Conservation (phyloP, 2,113 vertebrate species). For the Brachypteracias leptosomus region DNA sequence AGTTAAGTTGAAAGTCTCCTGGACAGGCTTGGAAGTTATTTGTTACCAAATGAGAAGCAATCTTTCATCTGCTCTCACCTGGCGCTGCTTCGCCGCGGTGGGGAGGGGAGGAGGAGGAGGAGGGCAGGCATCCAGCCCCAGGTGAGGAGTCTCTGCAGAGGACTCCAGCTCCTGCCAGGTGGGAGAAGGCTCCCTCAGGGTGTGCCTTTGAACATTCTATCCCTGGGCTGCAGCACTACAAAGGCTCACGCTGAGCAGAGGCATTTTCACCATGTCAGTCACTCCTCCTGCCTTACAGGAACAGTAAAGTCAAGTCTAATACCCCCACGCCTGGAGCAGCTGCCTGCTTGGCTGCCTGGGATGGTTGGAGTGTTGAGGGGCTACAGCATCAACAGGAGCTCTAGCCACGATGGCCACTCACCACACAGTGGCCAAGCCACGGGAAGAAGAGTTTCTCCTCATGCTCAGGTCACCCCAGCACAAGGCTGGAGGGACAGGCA, state of each 20-base stretch:
- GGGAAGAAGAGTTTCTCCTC: background rate
- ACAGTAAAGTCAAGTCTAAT: background rate
- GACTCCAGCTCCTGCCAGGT: background rate
- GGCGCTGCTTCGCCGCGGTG: rapidly evolving
- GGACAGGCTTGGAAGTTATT: background rate
- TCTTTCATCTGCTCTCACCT: slow-evolving; percentile 7
- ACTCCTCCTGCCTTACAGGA: background rate
- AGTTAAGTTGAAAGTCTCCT: slow-evolving; percentile 6
- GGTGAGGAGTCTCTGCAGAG: background rate
- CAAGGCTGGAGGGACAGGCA: background rate
- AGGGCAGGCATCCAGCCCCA: background rate
- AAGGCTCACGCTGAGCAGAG: background rate
- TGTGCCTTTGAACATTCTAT: background rate
- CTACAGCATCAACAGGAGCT: background rate
- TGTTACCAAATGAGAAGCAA: background rate
- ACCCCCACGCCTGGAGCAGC: background rate
- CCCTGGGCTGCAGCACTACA: background rate
- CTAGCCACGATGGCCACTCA: background rate
- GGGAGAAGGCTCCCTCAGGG: background rate
- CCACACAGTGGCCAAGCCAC: rapidly evolving
- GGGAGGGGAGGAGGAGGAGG: background rate
- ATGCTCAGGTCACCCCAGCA: background rate
- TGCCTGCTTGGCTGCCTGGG: background rate
- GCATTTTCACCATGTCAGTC: background rate
- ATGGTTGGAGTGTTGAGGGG: rapidly evolving